A percentile compares a stretch with the other conserved stretches of the same genome.
Conservation (phyloP, 2,797 vertebrate species). For the Mallotus villosus region DNA sequence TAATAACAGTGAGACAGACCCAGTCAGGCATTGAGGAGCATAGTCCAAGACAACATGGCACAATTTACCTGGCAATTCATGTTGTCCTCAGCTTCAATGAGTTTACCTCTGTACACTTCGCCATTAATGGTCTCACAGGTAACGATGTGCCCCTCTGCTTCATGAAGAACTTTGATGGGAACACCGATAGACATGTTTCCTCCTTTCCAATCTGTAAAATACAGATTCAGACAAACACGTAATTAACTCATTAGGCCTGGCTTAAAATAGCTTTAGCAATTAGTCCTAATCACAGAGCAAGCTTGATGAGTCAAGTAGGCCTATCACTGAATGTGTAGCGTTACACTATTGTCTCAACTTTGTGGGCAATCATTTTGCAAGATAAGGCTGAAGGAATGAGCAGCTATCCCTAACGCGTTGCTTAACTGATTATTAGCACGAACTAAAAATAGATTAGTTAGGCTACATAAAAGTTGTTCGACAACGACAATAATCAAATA, state of each 20-base stretch:
- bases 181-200: conserved; percentile 93
- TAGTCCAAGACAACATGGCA: neutral
- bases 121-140: conserved; percentile 98
- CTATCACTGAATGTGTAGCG: too few relatives aligned
- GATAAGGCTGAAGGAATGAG: too few relatives aligned
- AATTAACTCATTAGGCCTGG: too few relatives aligned
- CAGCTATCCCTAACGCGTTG: too few relatives aligned
- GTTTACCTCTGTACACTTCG: conserved; percentile 95
- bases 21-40: neutral
- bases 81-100: conserved; percentile 97
- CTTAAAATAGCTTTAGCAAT: neutral
- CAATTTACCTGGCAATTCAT: conserved; percentile 97
- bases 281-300: too few relatives aligned
- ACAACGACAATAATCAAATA: too few relatives aligned
- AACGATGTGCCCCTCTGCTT: conserved; percentile 97
- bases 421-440: too few relatives aligned
- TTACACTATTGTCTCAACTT: too few relatives aligned
- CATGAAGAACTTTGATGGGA: conserved; percentile 96
- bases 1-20: neutral
- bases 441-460: too few relatives aligned
- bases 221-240: neutral
- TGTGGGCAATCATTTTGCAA: too few relatives aligned
- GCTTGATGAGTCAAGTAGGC: too few relatives aligned
- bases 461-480: too few relatives aligned
- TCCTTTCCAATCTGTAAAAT: conserved; percentile 18